Evolutionary conservation across 2,797 vertebrate genomes (phyloP).

Genomic region (Dryobates pubescens): DNA sequence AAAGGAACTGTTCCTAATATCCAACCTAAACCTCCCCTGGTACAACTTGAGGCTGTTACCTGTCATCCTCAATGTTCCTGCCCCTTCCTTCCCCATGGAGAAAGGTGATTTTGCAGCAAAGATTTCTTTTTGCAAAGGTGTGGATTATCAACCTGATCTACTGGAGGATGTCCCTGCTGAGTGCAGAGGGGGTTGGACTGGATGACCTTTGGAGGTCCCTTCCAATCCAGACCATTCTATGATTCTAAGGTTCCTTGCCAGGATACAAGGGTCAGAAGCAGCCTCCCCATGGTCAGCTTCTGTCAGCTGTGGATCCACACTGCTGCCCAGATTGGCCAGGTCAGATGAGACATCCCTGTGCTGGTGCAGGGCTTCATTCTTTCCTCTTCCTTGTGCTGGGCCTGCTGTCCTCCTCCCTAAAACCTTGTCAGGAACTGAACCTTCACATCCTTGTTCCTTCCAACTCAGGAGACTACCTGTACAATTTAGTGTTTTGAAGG

Average conservation of each 20-base stretch:
- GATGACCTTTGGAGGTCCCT: too few species aligned
- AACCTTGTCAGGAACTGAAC: not conserved
- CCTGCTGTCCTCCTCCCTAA: not conserved
- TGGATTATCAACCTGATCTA: too few species aligned
- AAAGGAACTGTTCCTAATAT: too few species aligned
- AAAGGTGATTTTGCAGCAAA: too few species aligned
- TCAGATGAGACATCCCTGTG: not conserved
- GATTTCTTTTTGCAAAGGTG: too few species aligned
- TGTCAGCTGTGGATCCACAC: not conserved
- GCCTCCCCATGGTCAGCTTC: accelerated
- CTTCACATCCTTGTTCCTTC: not conserved
- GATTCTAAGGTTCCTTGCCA: not conserved
- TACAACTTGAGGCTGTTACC: too few species aligned
- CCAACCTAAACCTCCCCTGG: too few species aligned
- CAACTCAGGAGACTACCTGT: not conserved
- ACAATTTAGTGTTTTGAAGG: not conserved
- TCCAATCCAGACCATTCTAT: too few species aligned
- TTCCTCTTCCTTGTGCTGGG: not conserved
- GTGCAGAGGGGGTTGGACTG: too few species aligned
- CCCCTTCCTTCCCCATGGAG: too few species aligned
- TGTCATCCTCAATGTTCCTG: too few species aligned
- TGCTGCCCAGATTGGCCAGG: not conserved
- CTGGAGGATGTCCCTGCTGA: too few species aligned
- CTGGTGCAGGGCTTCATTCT: not conserved
- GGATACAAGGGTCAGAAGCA: not conserved